phyloP scores from a whole-genome alignment of 2,113 vertebrate genomes.

The Scalopus aquaticus region DNA sequence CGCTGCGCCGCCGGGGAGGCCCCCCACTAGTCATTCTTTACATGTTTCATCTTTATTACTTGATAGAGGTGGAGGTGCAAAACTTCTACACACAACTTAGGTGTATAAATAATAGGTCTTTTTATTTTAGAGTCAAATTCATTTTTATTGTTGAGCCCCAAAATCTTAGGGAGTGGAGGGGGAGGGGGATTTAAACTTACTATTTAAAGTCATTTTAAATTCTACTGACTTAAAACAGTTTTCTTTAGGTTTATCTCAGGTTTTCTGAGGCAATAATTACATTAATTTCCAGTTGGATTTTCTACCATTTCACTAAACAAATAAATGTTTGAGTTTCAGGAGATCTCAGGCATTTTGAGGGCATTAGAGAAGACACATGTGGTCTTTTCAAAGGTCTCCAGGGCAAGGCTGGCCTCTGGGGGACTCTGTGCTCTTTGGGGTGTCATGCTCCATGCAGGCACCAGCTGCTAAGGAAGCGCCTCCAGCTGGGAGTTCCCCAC shows the following conservation, averaged over 20 bases:
- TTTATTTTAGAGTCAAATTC: not conserved
- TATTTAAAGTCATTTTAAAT: slow-evolving; percentile 28
- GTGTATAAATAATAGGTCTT: not conserved
- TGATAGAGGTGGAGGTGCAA: not conserved
- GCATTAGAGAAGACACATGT: not conserved
- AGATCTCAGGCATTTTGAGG: not conserved
- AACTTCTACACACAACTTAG: not conserved
- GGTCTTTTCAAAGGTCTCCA: not conserved
- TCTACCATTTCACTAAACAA: not conserved
- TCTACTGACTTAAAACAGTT: not conserved
- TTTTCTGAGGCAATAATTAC: not conserved
- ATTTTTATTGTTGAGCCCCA: not conserved
- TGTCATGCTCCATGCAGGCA: not conserved
- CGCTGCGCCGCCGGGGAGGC: no score
- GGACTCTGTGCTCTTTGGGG: not conserved
- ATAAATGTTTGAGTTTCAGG: not conserved
- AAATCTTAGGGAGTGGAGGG: not conserved
- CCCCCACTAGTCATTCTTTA: not conserved
- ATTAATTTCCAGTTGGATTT: not conserved
- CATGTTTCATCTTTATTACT: not conserved
- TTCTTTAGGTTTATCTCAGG: not conserved
- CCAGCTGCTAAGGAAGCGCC: not conserved
- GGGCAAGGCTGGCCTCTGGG: not conserved
- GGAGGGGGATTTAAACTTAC: not conserved
- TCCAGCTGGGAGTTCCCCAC: not conserved